phyloP scores from a whole-genome alignment of 2,888 invertebrate genomes.

The Lasioglossum lativentre region DNA sequence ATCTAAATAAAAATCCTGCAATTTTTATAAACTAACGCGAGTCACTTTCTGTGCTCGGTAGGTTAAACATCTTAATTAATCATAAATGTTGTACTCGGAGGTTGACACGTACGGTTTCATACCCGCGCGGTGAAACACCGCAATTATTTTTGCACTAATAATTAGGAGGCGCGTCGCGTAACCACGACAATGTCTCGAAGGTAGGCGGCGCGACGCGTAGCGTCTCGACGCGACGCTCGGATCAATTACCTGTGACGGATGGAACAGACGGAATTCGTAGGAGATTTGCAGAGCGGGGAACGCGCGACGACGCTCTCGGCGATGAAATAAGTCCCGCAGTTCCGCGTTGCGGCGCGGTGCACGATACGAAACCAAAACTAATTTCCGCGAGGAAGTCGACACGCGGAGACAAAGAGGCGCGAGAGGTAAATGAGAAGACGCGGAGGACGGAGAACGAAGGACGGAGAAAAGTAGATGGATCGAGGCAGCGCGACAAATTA shows the following conservation, averaged over 20 bases:
- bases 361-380: constrained; percentile 54
- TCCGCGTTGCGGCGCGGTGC: constrained; percentile 7
- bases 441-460: not conserved
- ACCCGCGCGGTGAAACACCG: not conserved
- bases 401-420: constrained; percentile 29
- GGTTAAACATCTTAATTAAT: too few relatives aligned
- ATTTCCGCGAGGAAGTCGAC: constrained; percentile 45
- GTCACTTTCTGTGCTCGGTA: too few relatives aligned
- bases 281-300: not conserved
- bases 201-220: not conserved
- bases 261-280: constrained; percentile 11
- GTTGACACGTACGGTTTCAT: not conserved
- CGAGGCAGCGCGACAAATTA: constrained; percentile 58
- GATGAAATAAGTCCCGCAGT: constrained; percentile 25
- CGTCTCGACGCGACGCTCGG: not conserved
- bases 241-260: constrained; percentile 26
- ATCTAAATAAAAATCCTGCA: too few relatives aligned
- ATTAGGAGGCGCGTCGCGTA: not conserved
- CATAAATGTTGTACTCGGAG: not conserved
- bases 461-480: constrained; percentile 37
- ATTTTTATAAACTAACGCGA: too few relatives aligned
- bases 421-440: constrained; percentile 14
- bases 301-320: constrained; percentile 4
- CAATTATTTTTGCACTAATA: not conserved
- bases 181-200: too few relatives aligned